Evolutionary conservation across 2,888 invertebrate genomes (phyloP).

Genomic region (Andrena dorsata): DNA sequence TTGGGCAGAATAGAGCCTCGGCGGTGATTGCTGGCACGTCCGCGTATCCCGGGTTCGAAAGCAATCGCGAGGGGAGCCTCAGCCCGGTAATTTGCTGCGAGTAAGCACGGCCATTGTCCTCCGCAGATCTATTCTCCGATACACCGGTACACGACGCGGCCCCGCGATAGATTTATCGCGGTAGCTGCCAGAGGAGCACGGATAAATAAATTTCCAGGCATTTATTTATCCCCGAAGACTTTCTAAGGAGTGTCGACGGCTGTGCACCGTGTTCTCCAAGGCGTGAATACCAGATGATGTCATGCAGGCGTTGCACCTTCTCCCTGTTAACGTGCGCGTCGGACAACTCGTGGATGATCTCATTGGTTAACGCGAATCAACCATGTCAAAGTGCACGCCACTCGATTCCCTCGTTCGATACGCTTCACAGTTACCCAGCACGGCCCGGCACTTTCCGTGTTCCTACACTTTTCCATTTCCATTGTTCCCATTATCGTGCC

Average conservation of each 20-base stretch:
- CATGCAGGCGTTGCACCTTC: conserved; percentile 78
- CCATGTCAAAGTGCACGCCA: conserved; percentile 64
- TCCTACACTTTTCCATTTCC: conserved; percentile 25
- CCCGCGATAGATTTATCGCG: conserved; percentile 63
- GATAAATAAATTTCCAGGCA: conserved; percentile 74
- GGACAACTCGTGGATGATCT: conserved; percentile 69
- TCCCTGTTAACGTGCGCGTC: conserved; percentile 62
- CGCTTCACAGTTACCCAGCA: neutral
- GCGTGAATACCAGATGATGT: conserved; percentile 80
- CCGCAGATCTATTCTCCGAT: conserved; percentile 37
- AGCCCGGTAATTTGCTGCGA: conserved; percentile 45
- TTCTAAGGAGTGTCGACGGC: conserved; percentile 80
- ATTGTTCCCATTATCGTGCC: conserved; percentile 13
- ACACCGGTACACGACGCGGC: conserved; percentile 11
- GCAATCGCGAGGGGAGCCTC: conserved; percentile 10
- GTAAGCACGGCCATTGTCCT: conserved; percentile 39
- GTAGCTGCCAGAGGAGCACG: conserved; percentile 44
- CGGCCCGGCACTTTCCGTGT: neutral
- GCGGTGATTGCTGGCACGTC: neutral
- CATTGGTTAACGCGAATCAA: conserved; percentile 55
- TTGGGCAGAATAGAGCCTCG: neutral
- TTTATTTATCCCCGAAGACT: conserved; percentile 75
- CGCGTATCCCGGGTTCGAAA: neutral
- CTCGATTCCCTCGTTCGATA: conserved; percentile 44
- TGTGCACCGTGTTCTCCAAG: conserved; percentile 65